Percentiles rank a stretch among this genome's conserved stretches.
These are phyloP conservation scores for Leptatherina wallacei DNA, from an alignment of 2,797 vertebrate species.

Conservation along the genomic window DNA sequence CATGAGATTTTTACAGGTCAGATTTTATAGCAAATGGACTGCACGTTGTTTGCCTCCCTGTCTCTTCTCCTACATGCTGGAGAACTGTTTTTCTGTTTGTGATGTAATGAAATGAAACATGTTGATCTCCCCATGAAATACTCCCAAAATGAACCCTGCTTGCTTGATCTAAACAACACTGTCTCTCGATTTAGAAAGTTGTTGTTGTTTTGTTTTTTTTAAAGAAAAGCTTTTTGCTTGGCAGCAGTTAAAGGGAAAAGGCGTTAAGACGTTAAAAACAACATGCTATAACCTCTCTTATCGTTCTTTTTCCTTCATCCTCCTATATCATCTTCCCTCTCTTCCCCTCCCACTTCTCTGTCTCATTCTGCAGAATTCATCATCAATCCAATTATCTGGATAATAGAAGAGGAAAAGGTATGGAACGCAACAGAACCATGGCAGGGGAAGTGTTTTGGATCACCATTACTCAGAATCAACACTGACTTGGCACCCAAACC, in stretches of 20 bases:
- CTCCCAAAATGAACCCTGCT: constrained; percentile 30
- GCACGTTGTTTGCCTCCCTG: background rate
- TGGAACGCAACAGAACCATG: constrained; percentile 85
- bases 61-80: background rate
- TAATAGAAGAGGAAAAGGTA: constrained; percentile 67
- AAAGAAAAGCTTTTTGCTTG: constrained; percentile 26
- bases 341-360: constrained; percentile 28
- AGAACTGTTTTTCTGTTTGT: background rate
- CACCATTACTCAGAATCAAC: constrained; percentile 43
- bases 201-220: constrained; percentile 40
- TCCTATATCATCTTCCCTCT: constrained; percentile 19
- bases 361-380: constrained; percentile 60
- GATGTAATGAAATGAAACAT: constrained; percentile 23
- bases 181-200: constrained; percentile 31
- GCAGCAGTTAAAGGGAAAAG: constrained; percentile 48
- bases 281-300: constrained; percentile 61
- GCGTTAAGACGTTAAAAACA: background rate
- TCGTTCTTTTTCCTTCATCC: constrained; percentile 35
- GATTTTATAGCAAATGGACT: background rate
- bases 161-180: constrained; percentile 29
- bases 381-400: constrained; percentile 52
- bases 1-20: background rate
- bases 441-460: constrained; percentile 61
- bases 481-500: constrained; percentile 53
- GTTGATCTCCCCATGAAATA: constrained; percentile 25